Percentiles rank a stretch among this genome's conserved stretches.
Conservation (phyloP, 2,113 vertebrate genomes). For the Polyodon spathula region DNA sequence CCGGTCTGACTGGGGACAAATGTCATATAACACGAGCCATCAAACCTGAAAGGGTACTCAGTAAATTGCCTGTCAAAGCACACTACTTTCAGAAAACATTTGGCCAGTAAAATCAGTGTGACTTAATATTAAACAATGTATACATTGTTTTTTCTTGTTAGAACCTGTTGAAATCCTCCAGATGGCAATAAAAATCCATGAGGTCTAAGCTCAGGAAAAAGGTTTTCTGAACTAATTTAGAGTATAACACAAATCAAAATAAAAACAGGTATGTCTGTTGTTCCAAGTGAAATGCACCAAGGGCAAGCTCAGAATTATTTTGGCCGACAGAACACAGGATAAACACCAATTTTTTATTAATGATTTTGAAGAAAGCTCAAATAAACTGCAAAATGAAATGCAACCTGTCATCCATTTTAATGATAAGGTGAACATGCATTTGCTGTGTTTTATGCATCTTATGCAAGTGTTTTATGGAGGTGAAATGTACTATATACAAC, state of each 20-base stretch:
- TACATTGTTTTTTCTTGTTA: constrained; percentile 45
- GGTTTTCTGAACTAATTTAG: constrained; percentile 47
- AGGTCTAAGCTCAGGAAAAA: constrained; percentile 41
- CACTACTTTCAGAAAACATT: constrained; percentile 40
- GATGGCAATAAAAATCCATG: constrained; percentile 60
- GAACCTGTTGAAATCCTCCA: constrained; percentile 51
- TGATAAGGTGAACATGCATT: too few relatives aligned
- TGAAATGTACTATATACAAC: too few relatives aligned
- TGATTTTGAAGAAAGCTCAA: too few relatives aligned
- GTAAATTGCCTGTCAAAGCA: constrained; percentile 41
- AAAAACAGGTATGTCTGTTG: constrained; percentile 33
- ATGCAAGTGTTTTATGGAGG: too few relatives aligned
- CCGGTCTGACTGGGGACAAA: constrained; percentile 80
- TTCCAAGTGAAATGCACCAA: constrained; percentile 31
- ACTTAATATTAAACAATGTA: constrained; percentile 32
- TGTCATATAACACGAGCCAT: constrained; percentile 76
- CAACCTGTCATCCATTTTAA: too few relatives aligned
- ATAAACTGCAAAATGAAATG: too few relatives aligned
- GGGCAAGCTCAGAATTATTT: constrained; percentile 38
- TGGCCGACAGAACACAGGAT: constrained; percentile 28
- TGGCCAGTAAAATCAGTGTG: constrained; percentile 49
- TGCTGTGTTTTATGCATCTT: too few relatives aligned
- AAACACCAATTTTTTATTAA: constrained; percentile 1
- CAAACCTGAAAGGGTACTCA: constrained; percentile 51
- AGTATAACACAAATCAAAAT: constrained; percentile 38